Evolutionary conservation across 92 coral and sea anemone genomes (phyloP).

Genomic region (Chrysogorgia sp.): DNA sequence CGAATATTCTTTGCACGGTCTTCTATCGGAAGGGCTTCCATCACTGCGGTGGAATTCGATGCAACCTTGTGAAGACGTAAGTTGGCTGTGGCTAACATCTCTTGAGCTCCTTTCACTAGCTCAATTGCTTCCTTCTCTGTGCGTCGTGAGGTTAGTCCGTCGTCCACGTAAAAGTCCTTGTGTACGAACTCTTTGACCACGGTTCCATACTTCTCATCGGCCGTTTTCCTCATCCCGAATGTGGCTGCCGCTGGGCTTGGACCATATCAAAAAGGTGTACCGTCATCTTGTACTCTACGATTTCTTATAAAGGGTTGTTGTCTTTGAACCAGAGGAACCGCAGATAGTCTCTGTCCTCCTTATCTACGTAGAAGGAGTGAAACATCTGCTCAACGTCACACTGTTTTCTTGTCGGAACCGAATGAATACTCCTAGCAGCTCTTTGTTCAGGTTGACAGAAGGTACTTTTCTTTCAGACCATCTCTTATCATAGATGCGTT

Average conservation of each 20-base stretch:
- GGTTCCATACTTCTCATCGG: conserved; percentile 5
- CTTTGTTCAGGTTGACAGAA: conserved; percentile 50
- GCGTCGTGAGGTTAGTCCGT: conserved; percentile 20
- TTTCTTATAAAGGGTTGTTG: conserved; percentile 22
- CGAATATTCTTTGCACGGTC: conserved; percentile 46
- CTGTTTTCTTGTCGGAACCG: conserved; percentile 31
- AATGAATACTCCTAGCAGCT: neutral
- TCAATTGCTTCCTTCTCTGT: conserved; percentile 27
- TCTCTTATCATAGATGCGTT: conserved; percentile 56
- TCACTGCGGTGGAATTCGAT: conserved; percentile 48
- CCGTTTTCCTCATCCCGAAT: conserved; percentile 50
- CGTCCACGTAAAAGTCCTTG: conserved; percentile 33
- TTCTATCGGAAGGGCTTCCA: conserved; percentile 51
- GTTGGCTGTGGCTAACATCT: conserved; percentile 36
- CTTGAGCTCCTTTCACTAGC: conserved; percentile 33
- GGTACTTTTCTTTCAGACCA: conserved; percentile 49
- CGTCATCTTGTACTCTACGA: neutral
- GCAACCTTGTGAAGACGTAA: conserved; percentile 46
- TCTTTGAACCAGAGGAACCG: conserved; percentile 41
- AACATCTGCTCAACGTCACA: conserved; percentile 48
- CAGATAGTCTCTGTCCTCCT: conserved; percentile 33
- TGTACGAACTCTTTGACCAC: conserved; percentile 23
- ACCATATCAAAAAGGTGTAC: conserved; percentile 7
- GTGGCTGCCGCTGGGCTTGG: conserved; percentile 40
- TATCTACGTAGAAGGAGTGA: conserved; percentile 32